Percentiles rank a stretch among this genome's conserved stretches.
Conservation (phyloP, 1,140 invertebrate species). For the Copidosoma floridanum region DNA sequence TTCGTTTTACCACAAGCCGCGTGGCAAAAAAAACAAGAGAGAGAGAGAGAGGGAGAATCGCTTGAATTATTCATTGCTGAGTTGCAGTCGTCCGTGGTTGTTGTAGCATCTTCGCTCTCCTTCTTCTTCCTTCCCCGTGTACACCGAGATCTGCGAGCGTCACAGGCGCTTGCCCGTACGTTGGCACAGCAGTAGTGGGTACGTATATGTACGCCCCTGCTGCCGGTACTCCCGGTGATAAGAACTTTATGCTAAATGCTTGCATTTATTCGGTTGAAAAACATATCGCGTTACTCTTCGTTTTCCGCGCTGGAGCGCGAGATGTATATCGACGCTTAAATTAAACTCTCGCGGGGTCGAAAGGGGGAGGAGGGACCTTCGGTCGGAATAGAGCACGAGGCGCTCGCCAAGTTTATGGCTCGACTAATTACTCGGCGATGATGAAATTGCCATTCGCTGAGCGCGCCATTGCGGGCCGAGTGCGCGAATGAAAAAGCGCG, state of each 20-base stretch:
- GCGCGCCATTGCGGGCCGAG: too few species aligned
- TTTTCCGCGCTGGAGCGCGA: background rate
- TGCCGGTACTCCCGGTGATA: background rate
- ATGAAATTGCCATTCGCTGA: conserved; percentile 2
- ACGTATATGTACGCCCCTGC: too few species aligned
- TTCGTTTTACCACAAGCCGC: conserved; percentile 5
- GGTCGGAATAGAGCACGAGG: background rate
- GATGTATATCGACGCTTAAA: background rate
- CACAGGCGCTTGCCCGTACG: background rate
- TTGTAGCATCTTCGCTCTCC: background rate
- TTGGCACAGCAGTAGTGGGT: too few species aligned
- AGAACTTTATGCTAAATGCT: conserved; percentile 15
- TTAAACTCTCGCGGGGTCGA: background rate
- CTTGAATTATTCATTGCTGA: conserved; percentile 22
- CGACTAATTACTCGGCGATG: conserved; percentile 8
- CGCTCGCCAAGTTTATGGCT: background rate
- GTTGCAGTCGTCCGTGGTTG: too few species aligned
- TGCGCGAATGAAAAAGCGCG: too few species aligned
- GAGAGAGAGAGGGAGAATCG: too few species aligned
- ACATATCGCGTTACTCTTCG: background rate
- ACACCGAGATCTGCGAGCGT: background rate
- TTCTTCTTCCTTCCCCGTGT: background rate
- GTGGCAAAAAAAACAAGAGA: conserved; percentile 19
- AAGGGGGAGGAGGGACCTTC: too few species aligned
- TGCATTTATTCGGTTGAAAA: background rate